These are phyloP conservation scores for Crepidodera aurea DNA, from an alignment of 2,888 invertebrate genomes.

Conservation along the genomic window DNA sequence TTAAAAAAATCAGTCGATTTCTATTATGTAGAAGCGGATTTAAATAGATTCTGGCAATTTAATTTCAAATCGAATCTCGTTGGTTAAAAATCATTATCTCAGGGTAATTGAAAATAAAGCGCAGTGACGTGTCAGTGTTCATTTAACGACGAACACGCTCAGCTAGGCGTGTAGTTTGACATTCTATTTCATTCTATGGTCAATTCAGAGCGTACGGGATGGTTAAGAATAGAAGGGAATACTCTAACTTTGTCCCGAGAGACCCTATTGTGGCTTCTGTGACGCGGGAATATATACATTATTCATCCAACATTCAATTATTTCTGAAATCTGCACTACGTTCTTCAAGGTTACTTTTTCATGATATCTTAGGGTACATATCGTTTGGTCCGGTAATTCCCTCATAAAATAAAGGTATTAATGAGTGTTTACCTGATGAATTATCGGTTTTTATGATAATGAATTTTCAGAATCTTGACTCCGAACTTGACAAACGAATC, in stretches of 20 bases:
- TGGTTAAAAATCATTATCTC: slow-evolving; percentile 42
- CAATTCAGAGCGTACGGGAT: slow-evolving; percentile 43
- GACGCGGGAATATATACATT: slow-evolving; percentile 57
- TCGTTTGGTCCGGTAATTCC: too few relatives aligned
- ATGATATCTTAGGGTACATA: too few relatives aligned
- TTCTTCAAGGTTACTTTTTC: slow-evolving; percentile 32
- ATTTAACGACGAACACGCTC: slow-evolving; percentile 58
- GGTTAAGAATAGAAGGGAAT: slow-evolving; percentile 47
- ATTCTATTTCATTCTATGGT: slow-evolving; percentile 53
- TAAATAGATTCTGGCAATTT: slow-evolving; percentile 19
- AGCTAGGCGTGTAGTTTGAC: slow-evolving; percentile 54
- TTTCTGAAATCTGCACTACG: slow-evolving; percentile 56
- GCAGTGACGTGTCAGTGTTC: slow-evolving; percentile 54
- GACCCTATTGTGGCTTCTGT: slow-evolving; percentile 51
- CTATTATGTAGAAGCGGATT: not conserved
- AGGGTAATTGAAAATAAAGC: slow-evolving; percentile 53
- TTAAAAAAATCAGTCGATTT: not conserved
- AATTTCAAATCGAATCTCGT: slow-evolving; percentile 32
- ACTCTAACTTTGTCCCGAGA: slow-evolving; percentile 56
- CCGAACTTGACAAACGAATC: too few relatives aligned
- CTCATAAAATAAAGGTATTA: too few relatives aligned
- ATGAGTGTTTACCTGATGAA: too few relatives aligned
- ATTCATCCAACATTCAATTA: slow-evolving; percentile 63
- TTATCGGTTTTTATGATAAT: too few relatives aligned
- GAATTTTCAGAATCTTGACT: too few relatives aligned